phyloP scores from a whole-genome alignment of 2,888 invertebrate species.

The Drosophila austrosaltans region DNA sequence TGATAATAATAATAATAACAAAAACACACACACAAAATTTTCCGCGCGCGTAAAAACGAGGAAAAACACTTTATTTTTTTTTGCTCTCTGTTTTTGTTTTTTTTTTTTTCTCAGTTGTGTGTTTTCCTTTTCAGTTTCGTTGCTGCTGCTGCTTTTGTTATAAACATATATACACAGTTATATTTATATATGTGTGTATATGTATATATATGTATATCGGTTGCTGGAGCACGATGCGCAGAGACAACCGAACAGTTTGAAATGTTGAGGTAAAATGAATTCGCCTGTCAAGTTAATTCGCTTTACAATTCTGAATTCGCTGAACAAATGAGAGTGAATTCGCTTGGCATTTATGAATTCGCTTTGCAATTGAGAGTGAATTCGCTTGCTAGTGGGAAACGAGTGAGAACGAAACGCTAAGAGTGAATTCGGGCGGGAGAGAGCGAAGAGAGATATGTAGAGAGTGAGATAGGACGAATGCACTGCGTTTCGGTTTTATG shows the following conservation, averaged over 20 bases:
- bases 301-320: too few relatives aligned
- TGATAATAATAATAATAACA: not conserved
- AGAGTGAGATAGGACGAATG: not conserved
- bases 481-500: not conserved
- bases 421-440: not conserved
- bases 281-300: too few relatives aligned
- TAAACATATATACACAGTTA: not conserved
- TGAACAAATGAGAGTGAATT: too few relatives aligned
- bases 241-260: conserved; percentile 2
- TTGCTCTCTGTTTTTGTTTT: conserved; percentile 20
- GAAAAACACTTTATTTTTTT: not conserved
- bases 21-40: not conserved
- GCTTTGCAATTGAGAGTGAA: too few relatives aligned
- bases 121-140: conserved; percentile 18
- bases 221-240: not conserved
- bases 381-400: too few relatives aligned
- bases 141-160: not conserved
- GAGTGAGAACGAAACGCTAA: not conserved
- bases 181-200: not conserved
- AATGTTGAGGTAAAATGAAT: conserved; percentile 1
- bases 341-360: too few relatives aligned
- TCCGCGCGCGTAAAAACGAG: conserved; percentile 11
- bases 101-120: conserved; percentile 22
- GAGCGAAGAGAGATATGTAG: not conserved
- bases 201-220: not conserved